These are phyloP conservation scores for Cryptocephalus moraei DNA, from an alignment of 2,888 invertebrate genomes.

Conservation along the genomic window DNA sequence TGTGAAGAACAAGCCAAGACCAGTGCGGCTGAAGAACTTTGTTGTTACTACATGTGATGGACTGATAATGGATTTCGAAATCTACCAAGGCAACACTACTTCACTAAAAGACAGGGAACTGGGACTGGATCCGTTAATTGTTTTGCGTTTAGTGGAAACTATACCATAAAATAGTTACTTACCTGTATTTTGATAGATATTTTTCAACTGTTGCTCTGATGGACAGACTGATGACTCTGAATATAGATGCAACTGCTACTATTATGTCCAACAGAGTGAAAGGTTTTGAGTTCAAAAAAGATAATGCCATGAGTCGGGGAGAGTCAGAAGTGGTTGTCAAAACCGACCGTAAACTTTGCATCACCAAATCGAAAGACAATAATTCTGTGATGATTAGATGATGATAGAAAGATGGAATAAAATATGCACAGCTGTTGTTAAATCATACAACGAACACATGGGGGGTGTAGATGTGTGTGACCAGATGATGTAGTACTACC, in stretches of 20 bases:
- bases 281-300: no score
- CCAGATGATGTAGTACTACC: conserved; percentile 22
- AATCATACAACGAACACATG: conserved; percentile 23
- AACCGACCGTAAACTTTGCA: conserved; percentile 13
- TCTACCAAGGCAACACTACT: conserved; percentile 21
- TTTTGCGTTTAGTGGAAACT: not conserved
- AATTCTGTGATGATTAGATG: conserved; percentile 16
- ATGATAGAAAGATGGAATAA: conserved; percentile 5
- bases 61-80: conserved; percentile 20
- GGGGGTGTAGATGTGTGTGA: conserved; percentile 24
- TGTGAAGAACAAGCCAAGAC: conserved; percentile 25
- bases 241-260: no score
- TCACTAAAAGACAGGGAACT: not conserved
- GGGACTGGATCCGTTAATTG: conserved; percentile 2
- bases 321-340: no score
- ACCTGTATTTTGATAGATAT: conserved; percentile 10
- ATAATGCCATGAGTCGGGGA: no score
- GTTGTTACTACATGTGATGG: conserved; percentile 21
- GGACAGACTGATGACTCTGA: conserved; percentile 9
- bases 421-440: conserved; percentile 22
- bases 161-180: conserved; percentile 5
- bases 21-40: conserved; percentile 29
- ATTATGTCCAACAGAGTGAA: no score
- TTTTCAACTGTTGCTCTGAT: conserved; percentile 9
- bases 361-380: conserved; percentile 25